A percentile compares a stretch with the other conserved stretches of the same genome.
Conservation (phyloP, 2,113 vertebrate genomes). For the Corydoras maculifer region DNA sequence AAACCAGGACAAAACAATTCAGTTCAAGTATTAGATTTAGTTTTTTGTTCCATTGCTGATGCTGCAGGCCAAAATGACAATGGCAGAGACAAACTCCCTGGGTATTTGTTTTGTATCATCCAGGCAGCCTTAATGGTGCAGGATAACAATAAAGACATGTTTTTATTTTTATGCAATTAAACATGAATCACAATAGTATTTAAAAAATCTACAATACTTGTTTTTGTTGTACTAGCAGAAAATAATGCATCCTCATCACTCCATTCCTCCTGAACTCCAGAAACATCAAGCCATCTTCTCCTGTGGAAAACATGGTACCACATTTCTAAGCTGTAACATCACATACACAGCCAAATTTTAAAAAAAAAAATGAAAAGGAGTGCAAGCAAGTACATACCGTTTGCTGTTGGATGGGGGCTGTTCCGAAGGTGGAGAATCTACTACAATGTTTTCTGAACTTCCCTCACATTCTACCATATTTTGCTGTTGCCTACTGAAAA, state of each 20-base stretch:
- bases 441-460: background rate
- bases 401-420: background rate
- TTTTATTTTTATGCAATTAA: no score
- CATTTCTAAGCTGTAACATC: background rate
- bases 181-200: background rate
- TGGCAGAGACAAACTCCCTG: no score
- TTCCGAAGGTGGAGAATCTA: constrained; percentile 14
- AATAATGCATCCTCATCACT: constrained; percentile 52
- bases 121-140: no score
- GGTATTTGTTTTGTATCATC: no score
- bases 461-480: background rate
- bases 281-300: constrained; percentile 43
- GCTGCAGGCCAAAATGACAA: no score
- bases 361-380: background rate
- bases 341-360: no score
- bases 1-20: no score
- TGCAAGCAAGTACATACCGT: background rate
- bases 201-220: background rate
- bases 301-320: background rate
- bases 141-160: no score
- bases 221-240: background rate
- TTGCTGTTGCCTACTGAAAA: background rate
- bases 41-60: no score
- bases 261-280: constrained; percentile 52
- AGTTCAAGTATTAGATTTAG: no score